phyloP scores from a whole-genome alignment of 2,797 vertebrate genomes.

The Simalia tracyae region DNA sequence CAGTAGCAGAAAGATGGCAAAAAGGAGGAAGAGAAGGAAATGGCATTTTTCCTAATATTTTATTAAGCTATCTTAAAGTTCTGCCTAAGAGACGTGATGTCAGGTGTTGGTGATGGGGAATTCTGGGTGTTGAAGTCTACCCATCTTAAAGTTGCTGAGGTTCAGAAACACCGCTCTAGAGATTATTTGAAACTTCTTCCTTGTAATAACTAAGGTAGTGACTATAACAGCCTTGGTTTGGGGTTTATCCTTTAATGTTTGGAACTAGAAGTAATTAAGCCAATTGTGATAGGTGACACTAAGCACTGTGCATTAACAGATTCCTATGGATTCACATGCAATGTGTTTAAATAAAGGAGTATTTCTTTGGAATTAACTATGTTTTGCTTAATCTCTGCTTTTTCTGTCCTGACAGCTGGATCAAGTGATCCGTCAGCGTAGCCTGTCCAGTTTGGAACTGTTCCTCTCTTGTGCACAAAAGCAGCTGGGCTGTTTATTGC shows the following conservation, averaged over 20 bases:
- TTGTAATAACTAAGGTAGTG: neutral
- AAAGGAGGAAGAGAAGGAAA: neutral
- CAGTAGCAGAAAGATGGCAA: neutral
- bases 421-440: constrained; percentile 74
- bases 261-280: neutral
- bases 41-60: neutral
- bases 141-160: neutral
- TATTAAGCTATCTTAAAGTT: constrained; percentile 35
- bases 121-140: neutral
- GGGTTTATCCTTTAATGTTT: neutral
- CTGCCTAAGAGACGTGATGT: neutral
- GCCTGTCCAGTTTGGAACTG: constrained; percentile 78
- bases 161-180: neutral
- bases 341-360: neutral
- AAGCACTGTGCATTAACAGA: neutral
- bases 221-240: neutral
- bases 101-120: neutral
- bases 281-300: neutral
- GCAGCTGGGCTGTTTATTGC: constrained; percentile 73
- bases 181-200: neutral
- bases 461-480: constrained; percentile 83
- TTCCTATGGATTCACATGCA: neutral
- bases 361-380: constrained; percentile 27
- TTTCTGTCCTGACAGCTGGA: constrained; percentile 68
- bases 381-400: constrained; percentile 1